Percentiles rank a stretch among this genome's conserved stretches.
phyloP scores from a whole-genome alignment of 1,140 invertebrate species.

The Brachystomella parvula region DNA sequence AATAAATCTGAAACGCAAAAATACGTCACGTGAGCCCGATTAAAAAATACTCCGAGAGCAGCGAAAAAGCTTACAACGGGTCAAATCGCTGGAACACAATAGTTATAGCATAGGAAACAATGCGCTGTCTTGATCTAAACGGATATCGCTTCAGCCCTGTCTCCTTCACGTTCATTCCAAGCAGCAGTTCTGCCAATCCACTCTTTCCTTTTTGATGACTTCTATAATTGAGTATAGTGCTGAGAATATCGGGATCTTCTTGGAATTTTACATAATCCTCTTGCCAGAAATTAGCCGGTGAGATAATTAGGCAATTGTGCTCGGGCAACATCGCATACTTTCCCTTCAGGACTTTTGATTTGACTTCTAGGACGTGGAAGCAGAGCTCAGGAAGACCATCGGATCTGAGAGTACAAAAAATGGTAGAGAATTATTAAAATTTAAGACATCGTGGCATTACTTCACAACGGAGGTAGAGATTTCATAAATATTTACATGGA shows the following conservation, averaged over 20 bases:
- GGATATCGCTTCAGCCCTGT: constrained; percentile 82
- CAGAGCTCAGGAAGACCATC: constrained; percentile 46
- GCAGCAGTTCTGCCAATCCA: constrained; percentile 78
- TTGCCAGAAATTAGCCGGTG: constrained; percentile 88
- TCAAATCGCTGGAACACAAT: constrained; percentile 75
- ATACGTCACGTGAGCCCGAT: no score
- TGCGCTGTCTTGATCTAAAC: constrained; percentile 65
- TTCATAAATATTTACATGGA: no score
- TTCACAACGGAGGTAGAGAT: no score
- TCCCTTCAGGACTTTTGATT: constrained; percentile 50
- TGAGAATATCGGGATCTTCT: constrained; percentile 65
- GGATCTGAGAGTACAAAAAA: constrained; percentile 5
- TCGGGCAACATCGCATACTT: constrained; percentile 64
- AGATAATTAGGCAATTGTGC: constrained; percentile 84
- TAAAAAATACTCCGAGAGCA: neutral
- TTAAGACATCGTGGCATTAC: neutral
- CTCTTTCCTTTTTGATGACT: constrained; percentile 63
- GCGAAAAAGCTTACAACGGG: constrained; percentile 53
- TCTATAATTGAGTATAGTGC: constrained; percentile 71
- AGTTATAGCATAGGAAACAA: constrained; percentile 83
- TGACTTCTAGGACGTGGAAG: constrained; percentile 73
- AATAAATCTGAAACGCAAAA: neutral
- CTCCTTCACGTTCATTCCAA: constrained; percentile 81
- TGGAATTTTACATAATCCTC: constrained; percentile 60
- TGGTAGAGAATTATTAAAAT: constrained; percentile 4